Evolutionary conservation across 1,140 invertebrate species (phyloP).

Genomic region (Zaprionus davidi): DNA sequence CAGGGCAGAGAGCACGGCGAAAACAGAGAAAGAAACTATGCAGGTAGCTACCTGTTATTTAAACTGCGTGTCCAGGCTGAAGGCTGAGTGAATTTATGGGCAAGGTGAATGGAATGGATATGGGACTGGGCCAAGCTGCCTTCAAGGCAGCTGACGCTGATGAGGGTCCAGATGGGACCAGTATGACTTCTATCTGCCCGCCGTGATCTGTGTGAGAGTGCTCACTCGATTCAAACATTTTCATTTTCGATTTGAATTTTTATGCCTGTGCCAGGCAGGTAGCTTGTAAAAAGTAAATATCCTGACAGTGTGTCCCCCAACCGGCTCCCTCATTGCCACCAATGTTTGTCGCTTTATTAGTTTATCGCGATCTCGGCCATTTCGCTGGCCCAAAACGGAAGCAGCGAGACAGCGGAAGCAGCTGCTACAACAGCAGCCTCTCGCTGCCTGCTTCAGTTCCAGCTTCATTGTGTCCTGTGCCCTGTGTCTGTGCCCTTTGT

Average conservation of each 20-base stretch:
- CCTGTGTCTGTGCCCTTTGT: constrained; percentile 16
- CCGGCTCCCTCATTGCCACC: background rate
- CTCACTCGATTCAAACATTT: constrained; percentile 56
- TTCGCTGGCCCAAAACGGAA: constrained; percentile 32
- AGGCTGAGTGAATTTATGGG: constrained; percentile 50
- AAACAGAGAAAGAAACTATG: constrained; percentile 54
- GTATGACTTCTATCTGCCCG: constrained; percentile 44
- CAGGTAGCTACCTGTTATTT: constrained; percentile 56
- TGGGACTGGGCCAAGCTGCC: background rate
- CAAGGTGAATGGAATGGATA: background rate
- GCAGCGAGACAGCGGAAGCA: constrained; percentile 52
- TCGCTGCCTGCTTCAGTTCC: constrained; percentile 11
- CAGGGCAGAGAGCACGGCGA: constrained; percentile 30
- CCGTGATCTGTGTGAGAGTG: constrained; percentile 50
- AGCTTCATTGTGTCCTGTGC: constrained; percentile 17
- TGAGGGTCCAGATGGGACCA: constrained; percentile 53
- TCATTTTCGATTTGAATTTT: constrained; percentile 81
- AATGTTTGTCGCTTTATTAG: constrained; percentile 79
- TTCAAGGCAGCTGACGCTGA: constrained; percentile 58
- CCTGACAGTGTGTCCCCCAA: constrained; percentile 48
- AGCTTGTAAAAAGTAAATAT: constrained; percentile 79
- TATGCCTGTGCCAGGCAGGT: constrained; percentile 51
- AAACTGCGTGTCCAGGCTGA: constrained; percentile 59
- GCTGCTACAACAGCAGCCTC: constrained; percentile 37
- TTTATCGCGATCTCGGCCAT: constrained; percentile 70